Base-by-base conservation (phyloP, 2,797 vertebrate species). In the Sparus aurata region DNA sequence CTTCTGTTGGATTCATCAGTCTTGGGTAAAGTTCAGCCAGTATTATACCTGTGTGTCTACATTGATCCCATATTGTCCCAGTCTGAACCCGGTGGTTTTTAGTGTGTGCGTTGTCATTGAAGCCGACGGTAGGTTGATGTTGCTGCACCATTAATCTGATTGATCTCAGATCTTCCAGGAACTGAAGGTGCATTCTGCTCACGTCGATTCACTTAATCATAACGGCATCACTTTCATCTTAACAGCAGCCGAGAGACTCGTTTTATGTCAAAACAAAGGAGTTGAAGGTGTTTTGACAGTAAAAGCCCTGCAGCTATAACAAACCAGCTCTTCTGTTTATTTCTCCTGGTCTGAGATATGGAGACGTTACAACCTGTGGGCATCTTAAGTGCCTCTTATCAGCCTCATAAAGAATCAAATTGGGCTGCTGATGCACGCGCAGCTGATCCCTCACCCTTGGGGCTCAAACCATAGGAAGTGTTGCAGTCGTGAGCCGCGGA, bases 391-490 rank as follows among this genome's bases (percentile, higher is more conserved):
- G 53, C 57, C 34, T 84, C 61, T 81, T 77, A 81, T 85, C 69
- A 41, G 54, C 69, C 64, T 83, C 77, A 80, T 79, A 60, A 83
- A 71, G 66, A 86, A 66, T 75, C 60, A 73, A 83, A 88, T 84
- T 87, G 74, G 79, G 66, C 83, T 61, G 59, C 65, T 78, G 70
- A 88, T 83, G 74, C 74, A 75, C 34, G 15, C 62, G 43, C 84
- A 87, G 86, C 85, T 89, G 85, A 92, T 87, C 88, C 84, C 69
- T 88, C 71, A n/a, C 82, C 79, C 82, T 57, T n/a, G 80, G 72
- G 87, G 79, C 71, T 55, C 57, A 46, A 81, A 82, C 76, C 53
- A 69, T 79, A 88, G 82, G 79, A 89, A 80, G 80, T 87, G 62
- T 82, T 73, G 66, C 67, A 69, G 65, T 62, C 10, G 25, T 68